Evolutionary conservation across 2,113 vertebrate genomes (phyloP), one percentile per base, ranked within the genome.

Genomic region (Crotalus horridus): DNA sequence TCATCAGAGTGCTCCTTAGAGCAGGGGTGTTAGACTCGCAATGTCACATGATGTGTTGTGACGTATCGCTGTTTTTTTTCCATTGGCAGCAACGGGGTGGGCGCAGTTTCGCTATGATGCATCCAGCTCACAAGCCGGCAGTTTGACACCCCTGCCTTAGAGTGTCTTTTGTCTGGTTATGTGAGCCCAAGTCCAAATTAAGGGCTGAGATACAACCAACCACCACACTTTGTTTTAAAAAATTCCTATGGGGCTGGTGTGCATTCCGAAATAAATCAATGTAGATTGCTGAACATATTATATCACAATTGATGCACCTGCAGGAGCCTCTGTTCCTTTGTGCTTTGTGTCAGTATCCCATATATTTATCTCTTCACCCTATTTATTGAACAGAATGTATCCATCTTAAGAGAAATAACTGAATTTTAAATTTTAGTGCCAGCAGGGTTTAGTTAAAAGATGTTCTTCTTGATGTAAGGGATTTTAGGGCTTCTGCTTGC

Each of bases 401-500:
- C 0, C 15, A 24, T 5, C 1, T 1, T 86, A 46, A 33, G 3
- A 5, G 13, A 85, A 69, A 59, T 0, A 29, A 7, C 23, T 81
- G 59, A 3, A 26, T 33, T 51, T 33, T 1, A 92, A 69, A 56
- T 88, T 88, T 88, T 69, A 93, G 88, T 61, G 0, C 23, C 29
- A 0, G 88, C 39, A 21, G 29, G 88, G 85, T 92, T 92, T 85
- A 89, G 29, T 87, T 64, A 33, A 90, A 87, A 54, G 55, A n/a
- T 17, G 51, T 21, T 33, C 29, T 90, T 81, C 69, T 91, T 92
- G 59, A 12, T 26, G 89, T 88, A 6, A 48, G 88, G 54, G 90
- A 94, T 96, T 86, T 94, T 20, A 59, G 92, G 6, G 91, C 90
- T 95, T 94, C 85, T 85, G 61, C 3, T 64, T 92, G 54, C 88